Evolutionary conservation across 2,888 invertebrate genomes (phyloP), one percentile per base, ranked within the genome.

Genomic region (Drosophila anomelani): DNA sequence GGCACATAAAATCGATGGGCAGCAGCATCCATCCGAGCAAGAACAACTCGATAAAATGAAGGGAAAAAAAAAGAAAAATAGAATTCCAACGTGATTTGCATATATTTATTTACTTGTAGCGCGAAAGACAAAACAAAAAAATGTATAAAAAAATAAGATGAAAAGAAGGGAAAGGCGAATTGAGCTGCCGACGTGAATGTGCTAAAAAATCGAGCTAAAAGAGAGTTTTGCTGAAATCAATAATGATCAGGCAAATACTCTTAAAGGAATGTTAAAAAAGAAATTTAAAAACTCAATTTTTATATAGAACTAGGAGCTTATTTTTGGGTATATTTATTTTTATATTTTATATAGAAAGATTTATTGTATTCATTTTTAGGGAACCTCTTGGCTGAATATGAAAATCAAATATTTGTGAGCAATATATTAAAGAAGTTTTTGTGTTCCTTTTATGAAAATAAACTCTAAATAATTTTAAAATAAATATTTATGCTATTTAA

Each of bases 41-140:
- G 57, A 46, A 51, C 51, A 54, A 43, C 39, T 41, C 55, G 47
- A 41, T 55, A 70, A 63, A 67, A 70, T 49, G 39, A 61, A 79
- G n/a, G 55, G 59, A 55, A 0, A 29, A 29, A 49, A 58, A 47
- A 58, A 56, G 41, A 66, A 68, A 75, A 71, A 62, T 59, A 75
- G 64, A 81, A 76, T 75, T 54, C 49, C 78, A 76, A 79, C 76
- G 80, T 80, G 87, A 84, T 85, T 86, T 86, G 85, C 87, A 85
- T 87, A 82, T 81, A 81, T 83, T 79, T 74, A 79, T 74, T 71
- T 68, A 81, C 76, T 76, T 77, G 70, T 72, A 69, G 70, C 68
- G 57, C 58, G 15, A 10, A 61, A 57, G 29, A 58, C 56, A 54
- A 60, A 39, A 54, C 51, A 43, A 34, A 29, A 17, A 13, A 58